phyloP scores from a whole-genome alignment of 2,888 invertebrate species.

The Therioaphis trifolii region DNA sequence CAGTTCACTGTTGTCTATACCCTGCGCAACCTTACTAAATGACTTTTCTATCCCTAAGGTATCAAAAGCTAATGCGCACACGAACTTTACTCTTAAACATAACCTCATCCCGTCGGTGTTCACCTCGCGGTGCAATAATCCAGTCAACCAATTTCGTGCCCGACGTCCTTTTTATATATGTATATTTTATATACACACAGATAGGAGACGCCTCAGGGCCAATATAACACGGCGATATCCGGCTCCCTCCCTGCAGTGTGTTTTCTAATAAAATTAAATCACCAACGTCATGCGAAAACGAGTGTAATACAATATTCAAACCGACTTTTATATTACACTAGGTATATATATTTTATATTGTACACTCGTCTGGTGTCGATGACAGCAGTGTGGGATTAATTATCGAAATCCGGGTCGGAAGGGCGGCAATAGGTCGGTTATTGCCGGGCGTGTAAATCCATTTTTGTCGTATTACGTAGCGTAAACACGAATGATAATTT shows the following conservation, averaged over 20 bases:
- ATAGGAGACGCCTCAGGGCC: neutral
- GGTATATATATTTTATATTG: too few relatives aligned
- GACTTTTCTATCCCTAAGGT: conserved; percentile 20
- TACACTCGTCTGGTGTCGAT: too few relatives aligned
- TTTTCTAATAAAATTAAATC: neutral
- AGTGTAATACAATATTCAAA: conserved; percentile 1
- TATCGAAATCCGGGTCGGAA: too few relatives aligned
- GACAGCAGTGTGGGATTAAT: too few relatives aligned
- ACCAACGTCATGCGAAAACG: conserved; percentile 5
- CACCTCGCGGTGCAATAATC: neutral
- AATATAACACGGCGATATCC: neutral
- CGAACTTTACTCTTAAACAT: conserved; percentile 4
- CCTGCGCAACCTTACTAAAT: neutral
- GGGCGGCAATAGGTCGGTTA: too few relatives aligned
- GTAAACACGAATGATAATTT: too few relatives aligned
- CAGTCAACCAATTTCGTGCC: conserved; percentile 20
- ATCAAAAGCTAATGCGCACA: neutral
- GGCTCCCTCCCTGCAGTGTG: neutral
- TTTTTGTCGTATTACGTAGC: too few relatives aligned
- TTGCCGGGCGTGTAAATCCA: too few relatives aligned
- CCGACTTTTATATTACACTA: too few relatives aligned
- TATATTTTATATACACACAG: too few relatives aligned
- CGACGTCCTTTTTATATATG: too few relatives aligned
- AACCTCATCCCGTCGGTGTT: neutral
- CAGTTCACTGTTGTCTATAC: neutral